A percentile compares a stretch with the other conserved stretches of the same genome.
Conservation (phyloP, 2,888 invertebrate species). For the Patella ulyssiponensis region DNA sequence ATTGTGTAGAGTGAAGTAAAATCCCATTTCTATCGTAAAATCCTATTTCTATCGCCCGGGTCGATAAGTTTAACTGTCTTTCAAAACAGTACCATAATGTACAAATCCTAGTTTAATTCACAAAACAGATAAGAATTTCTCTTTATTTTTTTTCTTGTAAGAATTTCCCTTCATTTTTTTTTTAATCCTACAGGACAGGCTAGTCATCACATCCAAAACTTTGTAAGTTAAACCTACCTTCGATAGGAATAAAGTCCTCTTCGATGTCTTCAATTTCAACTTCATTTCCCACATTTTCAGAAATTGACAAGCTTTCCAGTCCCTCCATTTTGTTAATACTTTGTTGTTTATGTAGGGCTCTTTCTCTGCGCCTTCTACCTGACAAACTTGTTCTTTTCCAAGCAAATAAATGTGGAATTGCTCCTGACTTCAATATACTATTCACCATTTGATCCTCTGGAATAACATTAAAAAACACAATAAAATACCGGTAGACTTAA, state of each 20-base stretch:
- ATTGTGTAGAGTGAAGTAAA: too few relatives aligned
- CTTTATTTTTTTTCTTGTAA: too few relatives aligned
- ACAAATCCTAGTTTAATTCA: too few relatives aligned
- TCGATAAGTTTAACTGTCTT: too few relatives aligned
- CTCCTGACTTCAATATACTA: not conserved
- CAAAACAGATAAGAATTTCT: too few relatives aligned
- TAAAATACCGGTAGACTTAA: not conserved
- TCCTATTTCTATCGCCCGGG: too few relatives aligned
- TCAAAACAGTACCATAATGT: too few relatives aligned
- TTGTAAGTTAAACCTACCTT: not conserved
- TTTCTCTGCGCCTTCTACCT: not conserved
- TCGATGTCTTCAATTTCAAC: not conserved
- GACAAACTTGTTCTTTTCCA: not conserved
- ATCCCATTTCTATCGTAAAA: too few relatives aligned
- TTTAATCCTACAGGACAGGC: too few relatives aligned
- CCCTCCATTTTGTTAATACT: not conserved
- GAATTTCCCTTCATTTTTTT: too few relatives aligned
- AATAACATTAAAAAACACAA: not conserved
- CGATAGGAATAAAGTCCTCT: not conserved
- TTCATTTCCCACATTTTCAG: not conserved
- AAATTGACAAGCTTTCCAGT: not conserved
- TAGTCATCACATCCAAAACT: not conserved
- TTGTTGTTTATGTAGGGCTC: not conserved
- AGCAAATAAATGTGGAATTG: too few relatives aligned
- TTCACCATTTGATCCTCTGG: not conserved